Evolutionary conservation across 2,113 vertebrate genomes (phyloP).

Genomic region (Odobenus rosmarus): DNA sequence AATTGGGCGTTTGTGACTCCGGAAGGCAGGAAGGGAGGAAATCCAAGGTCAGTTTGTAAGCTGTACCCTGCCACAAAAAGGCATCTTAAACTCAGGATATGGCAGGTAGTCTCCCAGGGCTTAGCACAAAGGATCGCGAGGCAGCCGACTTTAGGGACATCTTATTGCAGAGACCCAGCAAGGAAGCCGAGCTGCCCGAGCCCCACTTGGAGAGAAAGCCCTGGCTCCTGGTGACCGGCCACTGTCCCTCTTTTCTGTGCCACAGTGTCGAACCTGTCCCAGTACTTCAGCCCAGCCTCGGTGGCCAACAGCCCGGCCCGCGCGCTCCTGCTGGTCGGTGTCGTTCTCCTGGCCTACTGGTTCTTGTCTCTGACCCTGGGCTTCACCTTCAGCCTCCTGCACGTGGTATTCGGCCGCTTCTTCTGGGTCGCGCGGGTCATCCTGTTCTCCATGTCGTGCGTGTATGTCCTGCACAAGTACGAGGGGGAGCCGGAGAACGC

Average conservation of each 20-base stretch:
- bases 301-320: constrained; percentile 89
- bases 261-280: constrained; percentile 93
- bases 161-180: not conserved
- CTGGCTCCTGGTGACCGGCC: not conserved
- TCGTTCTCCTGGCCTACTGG: constrained; percentile 92
- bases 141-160: not conserved
- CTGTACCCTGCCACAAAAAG: not conserved
- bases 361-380: constrained; percentile 94
- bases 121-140: rapidly evolving
- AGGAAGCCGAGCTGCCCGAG: not conserved
- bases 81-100: rapidly evolving
- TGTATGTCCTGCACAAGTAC: constrained; percentile 97
- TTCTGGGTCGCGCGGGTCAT: constrained; percentile 94
- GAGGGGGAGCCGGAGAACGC: constrained; percentile 95
- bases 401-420: constrained; percentile 93
- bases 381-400: constrained; percentile 93
- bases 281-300: constrained; percentile 93
- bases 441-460: constrained; percentile 94
- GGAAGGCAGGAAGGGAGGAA: not conserved
- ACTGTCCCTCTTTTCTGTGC: constrained; percentile 65
- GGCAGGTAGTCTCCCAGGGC: not conserved
- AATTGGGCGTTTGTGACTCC: rapidly evolving
- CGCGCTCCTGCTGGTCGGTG: constrained; percentile 91
- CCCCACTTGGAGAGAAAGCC: not conserved
- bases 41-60: not conserved